Base-by-base conservation (phyloP, 2,113 vertebrate genomes). In the Pomatostomus ruficeps region DNA sequence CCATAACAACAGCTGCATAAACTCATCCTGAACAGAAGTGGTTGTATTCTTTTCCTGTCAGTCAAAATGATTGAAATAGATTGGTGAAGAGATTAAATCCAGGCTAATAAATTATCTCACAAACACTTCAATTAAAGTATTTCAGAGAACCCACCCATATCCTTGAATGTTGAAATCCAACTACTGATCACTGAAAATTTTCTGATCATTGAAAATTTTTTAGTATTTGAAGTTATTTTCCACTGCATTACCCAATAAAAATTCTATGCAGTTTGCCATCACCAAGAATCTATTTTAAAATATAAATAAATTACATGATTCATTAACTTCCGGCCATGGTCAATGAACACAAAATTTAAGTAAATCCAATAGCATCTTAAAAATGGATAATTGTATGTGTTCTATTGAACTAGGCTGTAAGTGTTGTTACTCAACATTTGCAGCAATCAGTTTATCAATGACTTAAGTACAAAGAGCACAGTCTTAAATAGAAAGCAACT, bases 1-100 rank as follows among this genome's bases (percentile, higher is more conserved):
- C 99, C 99, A 99, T 62, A 99, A 95, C 68, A 99, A 97, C 86
- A 99, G 98, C 95, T 99, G 98, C 98, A 99, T 98, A 95, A 99
- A 99, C 93, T 99, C 99, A 97, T 99, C 99, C 59, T 99, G 99
- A 84, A 99, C 99, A 81, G 99, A 99, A 36, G 99, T 99, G 48
- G 98, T 99, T 63, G 99, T 99, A 94, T 99, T 99, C 97, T 99
- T 99, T 94, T 99, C 99, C 99, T 99, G 94, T 42, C 92, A 95
- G 89, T 89, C 29, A 83, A 88, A 95, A 94, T 48, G 78, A 92
- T 45, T 62, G 51, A 57, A 68, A 94, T 23, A 85, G 9, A 70
- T 52, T 48, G 68, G 57, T 84, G 66, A 92, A 92, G 57, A 90
- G 57, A 81, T 72, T 76, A 95, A 88, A 91, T 58, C 51, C 52